Evolutionary conservation across 1,140 invertebrate species (phyloP).

Genomic region (Heterodera carotae): DNA sequence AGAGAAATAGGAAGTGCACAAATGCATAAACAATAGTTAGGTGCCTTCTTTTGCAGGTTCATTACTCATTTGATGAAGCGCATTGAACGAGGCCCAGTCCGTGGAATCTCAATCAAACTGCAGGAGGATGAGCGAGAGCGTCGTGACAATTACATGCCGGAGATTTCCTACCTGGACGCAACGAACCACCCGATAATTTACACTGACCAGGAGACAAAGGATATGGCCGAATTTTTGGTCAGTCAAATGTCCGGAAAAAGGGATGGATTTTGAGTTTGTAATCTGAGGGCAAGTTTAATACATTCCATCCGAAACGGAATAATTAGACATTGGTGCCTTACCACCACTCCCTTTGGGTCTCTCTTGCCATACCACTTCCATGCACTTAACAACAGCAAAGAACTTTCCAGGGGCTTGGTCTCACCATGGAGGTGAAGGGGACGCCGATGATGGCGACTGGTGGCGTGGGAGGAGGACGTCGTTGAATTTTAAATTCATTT

Average conservation of each 20-base stretch:
- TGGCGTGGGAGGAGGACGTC: background rate
- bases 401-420: conserved; percentile 18
- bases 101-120: conserved; percentile 97
- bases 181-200: conserved; percentile 70
- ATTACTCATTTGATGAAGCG: conserved; percentile 99
- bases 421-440: conserved; percentile 29
- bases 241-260: background rate
- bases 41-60: conserved; percentile 78
- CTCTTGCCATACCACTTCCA: no score
- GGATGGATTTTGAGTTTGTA: background rate
- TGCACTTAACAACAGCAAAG: no score
- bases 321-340: no score
- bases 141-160: conserved; percentile 98
- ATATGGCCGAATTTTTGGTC: conserved; percentile 39
- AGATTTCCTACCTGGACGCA: conserved; percentile 76
- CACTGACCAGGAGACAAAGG: conserved; percentile 47
- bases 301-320: no score
- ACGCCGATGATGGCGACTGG: background rate
- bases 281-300: no score
- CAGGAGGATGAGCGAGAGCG: conserved; percentile 98
- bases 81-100: conserved; percentile 88
- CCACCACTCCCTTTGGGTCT: no score
- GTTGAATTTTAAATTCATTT: background rate
- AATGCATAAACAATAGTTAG: no score
- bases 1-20: background rate